Percentiles rank a stretch among this genome's conserved stretches.
phyloP scores from a whole-genome alignment of 2,888 invertebrate species.

The Itoplectis maculator region DNA sequence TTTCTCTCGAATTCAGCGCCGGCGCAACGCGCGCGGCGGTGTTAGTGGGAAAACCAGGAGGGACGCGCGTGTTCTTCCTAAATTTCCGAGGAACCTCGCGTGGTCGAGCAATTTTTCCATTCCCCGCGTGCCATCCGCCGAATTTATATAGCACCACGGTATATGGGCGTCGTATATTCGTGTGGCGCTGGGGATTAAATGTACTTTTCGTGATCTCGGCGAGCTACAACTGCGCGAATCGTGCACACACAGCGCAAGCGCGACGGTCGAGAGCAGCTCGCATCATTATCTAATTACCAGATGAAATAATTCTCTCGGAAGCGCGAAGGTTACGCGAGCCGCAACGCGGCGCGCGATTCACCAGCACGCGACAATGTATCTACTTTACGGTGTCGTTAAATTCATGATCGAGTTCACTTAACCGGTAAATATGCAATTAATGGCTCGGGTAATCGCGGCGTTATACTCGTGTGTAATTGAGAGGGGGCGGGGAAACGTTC shows the following conservation, averaged over 20 bases:
- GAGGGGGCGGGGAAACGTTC: conserved; percentile 11
- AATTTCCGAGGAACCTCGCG: conserved; percentile 44
- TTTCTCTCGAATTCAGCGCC: conserved; percentile 11
- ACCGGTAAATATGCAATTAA: conserved; percentile 26
- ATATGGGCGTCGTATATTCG: conserved; percentile 38
- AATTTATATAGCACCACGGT: neutral
- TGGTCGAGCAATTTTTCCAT: conserved; percentile 37
- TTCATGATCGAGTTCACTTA: conserved; percentile 39
- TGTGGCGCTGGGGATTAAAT: conserved; percentile 26
- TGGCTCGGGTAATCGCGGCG: neutral
- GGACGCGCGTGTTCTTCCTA: conserved; percentile 49
- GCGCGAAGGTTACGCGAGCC: conserved; percentile 36
- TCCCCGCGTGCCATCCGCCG: neutral
- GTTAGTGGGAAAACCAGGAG: conserved; percentile 25
- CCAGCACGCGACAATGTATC: conserved; percentile 45
- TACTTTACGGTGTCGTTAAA: conserved; percentile 5
- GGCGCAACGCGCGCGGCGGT: neutral
- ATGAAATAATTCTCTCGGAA: conserved; percentile 52
- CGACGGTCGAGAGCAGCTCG: conserved; percentile 33
- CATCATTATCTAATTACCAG: conserved; percentile 61
- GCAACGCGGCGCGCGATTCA: neutral
- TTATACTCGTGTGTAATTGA: conserved; percentile 23
- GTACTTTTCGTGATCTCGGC: conserved; percentile 48
- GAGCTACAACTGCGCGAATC: conserved; percentile 9
- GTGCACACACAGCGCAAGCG: neutral